Conservation (phyloP, 2,888 invertebrate species). For the Punctoribates punctum region DNA sequence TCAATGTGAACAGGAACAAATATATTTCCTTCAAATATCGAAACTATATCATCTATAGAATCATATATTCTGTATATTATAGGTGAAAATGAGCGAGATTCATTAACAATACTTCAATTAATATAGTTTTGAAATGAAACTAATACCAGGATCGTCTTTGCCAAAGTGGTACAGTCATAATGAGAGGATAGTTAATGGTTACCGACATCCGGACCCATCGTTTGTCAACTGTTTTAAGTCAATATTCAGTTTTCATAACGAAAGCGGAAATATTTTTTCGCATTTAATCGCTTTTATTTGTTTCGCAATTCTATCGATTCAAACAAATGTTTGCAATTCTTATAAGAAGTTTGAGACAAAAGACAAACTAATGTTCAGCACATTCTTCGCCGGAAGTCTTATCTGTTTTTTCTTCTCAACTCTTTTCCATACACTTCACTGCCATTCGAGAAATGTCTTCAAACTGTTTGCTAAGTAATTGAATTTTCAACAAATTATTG, state of each 20-base stretch:
- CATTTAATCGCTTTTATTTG: slow-evolving; percentile 67
- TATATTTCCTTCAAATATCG: no score
- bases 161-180: slow-evolving; percentile 59
- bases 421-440: slow-evolving; percentile 96
- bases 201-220: slow-evolving; percentile 59
- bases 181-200: slow-evolving; percentile 59
- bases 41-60: no score
- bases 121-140: not conserved
- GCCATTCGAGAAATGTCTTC: slow-evolving; percentile 95
- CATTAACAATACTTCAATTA: not conserved
- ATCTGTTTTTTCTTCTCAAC: slow-evolving; percentile 94
- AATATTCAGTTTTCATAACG: slow-evolving; percentile 82
- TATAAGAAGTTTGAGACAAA: not conserved
- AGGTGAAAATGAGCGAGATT: no score
- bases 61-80: no score
- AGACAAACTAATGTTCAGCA: slow-evolving; percentile 90
- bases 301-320: slow-evolving; percentile 17
- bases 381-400: slow-evolving; percentile 95
- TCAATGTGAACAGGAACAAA: no score
- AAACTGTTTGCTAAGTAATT: slow-evolving; percentile 79
- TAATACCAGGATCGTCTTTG: not conserved
- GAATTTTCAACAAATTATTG: not conserved
- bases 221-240: slow-evolving; percentile 59
- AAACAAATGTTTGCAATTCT: not conserved
- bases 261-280: slow-evolving; percentile 99